A percentile compares a stretch with the other conserved stretches of the same genome.
Conservation (phyloP, 2,113 vertebrate genomes). For the Alces alces region DNA sequence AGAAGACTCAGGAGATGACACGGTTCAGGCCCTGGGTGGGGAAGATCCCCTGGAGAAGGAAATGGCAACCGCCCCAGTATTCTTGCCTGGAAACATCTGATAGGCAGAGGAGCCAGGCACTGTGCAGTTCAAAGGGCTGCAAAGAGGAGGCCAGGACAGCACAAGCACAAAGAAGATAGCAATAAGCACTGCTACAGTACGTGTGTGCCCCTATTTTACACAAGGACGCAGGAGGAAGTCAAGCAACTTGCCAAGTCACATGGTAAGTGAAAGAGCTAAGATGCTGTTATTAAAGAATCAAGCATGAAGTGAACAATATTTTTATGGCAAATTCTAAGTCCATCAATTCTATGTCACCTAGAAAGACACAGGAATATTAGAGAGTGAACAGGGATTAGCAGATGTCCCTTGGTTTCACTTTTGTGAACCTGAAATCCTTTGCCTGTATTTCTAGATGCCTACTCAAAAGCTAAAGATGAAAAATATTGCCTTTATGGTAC, state of each 20-base stretch:
- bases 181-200: background rate
- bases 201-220: background rate
- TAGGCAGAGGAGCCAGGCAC: background rate
- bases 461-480: background rate
- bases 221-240: background rate
- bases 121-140: background rate
- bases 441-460: background rate
- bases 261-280: background rate
- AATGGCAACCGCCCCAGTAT: background rate
- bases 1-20: background rate
- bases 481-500: background rate
- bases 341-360: background rate
- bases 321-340: background rate
- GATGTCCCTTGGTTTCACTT: background rate
- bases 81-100: background rate
- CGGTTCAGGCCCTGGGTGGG: background rate
- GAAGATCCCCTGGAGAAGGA: background rate
- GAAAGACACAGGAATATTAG: background rate
- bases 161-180: background rate
- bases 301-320: background rate
- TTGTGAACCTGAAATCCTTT: background rate
- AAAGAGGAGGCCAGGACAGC: background rate
- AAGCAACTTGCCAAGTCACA: background rate
- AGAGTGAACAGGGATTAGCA: background rate
- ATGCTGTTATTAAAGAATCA: background rate